Evolutionary conservation across 2,113 vertebrate genomes (phyloP).

Genomic region (Pelecanoides urinatrix): DNA sequence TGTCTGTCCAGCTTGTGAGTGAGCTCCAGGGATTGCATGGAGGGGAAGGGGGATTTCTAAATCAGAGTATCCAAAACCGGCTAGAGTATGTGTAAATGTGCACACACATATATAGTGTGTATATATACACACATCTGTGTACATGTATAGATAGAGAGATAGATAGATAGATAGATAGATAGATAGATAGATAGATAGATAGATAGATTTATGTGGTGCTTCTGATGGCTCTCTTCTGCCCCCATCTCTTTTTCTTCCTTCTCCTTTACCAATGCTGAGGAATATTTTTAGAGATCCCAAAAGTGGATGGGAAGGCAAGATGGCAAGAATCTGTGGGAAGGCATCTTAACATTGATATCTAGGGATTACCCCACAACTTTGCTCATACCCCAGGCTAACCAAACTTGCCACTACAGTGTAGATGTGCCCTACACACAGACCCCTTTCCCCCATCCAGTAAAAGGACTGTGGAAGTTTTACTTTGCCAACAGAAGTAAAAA

Average conservation of each 20-base stretch:
- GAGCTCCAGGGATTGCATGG: background rate
- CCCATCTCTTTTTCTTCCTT: background rate
- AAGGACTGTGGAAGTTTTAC: background rate
- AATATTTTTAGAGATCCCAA: background rate
- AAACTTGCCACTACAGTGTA: background rate
- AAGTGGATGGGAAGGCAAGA: background rate
- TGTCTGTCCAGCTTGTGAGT: background rate
- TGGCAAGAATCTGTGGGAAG: background rate
- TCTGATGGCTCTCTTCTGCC: background rate
- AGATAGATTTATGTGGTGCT: background rate
- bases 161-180: too few species aligned
- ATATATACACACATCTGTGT: background rate
- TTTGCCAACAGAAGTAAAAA: background rate
- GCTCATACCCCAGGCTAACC: background rate
- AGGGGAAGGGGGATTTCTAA: background rate
- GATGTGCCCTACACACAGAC: background rate
- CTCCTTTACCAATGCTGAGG: background rate
- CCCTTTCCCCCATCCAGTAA: background rate
- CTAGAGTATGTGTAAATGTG: background rate
- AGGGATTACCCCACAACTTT: background rate
- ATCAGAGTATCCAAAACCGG: background rate
- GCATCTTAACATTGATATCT: background rate
- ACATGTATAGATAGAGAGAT: too few species aligned
- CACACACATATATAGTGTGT: background rate
- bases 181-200: too few species aligned